A percentile compares a stretch with the other conserved stretches of the same genome.
Evolutionary conservation across 53 echinoderm and acorn worm genomes (phyloP).

Genomic region (Henricia sp.): DNA sequence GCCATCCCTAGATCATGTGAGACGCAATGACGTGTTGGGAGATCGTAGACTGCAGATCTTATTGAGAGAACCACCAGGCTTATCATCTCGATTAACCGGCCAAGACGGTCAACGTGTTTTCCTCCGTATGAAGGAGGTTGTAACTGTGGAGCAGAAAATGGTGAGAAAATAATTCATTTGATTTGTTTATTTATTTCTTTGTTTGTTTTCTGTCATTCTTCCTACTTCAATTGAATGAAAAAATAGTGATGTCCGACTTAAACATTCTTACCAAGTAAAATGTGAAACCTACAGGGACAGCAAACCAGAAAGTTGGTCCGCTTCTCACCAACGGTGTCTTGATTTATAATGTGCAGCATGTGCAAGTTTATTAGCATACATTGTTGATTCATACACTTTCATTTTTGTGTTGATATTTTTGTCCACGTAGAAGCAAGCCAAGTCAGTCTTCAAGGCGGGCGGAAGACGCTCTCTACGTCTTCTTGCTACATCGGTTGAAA

Average conservation of each 20-base stretch:
- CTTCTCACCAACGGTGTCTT: too few relatives aligned
- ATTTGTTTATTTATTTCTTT: too few relatives aligned
- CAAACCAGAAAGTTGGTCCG: too few relatives aligned
- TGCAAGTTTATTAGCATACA: too few relatives aligned
- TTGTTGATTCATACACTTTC: too few relatives aligned
- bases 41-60: slow-evolving; percentile 50
- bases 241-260: too few relatives aligned
- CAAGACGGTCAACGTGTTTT: slow-evolving; percentile 73
- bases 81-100: slow-evolving; percentile 69
- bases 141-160: slow-evolving; percentile 24
- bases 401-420: not conserved
- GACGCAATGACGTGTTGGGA: slow-evolving; percentile 2
- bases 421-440: slow-evolving; percentile 23
- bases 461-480: slow-evolving; percentile 50
- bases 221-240: not conserved
- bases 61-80: slow-evolving; percentile 71
- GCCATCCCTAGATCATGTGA: not conserved
- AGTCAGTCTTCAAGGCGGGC: slow-evolving; percentile 17
- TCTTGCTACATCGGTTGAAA: slow-evolving; percentile 59
- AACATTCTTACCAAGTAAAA: too few relatives aligned
- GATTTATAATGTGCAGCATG: too few relatives aligned
- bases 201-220: not conserved
- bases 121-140: slow-evolving; percentile 72
- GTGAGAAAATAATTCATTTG: slow-evolving; percentile 22
- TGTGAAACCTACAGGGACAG: too few relatives aligned